Base-by-base conservation (phyloP, 2,113 vertebrate genomes). In the Myiozetetes cayanensis region DNA sequence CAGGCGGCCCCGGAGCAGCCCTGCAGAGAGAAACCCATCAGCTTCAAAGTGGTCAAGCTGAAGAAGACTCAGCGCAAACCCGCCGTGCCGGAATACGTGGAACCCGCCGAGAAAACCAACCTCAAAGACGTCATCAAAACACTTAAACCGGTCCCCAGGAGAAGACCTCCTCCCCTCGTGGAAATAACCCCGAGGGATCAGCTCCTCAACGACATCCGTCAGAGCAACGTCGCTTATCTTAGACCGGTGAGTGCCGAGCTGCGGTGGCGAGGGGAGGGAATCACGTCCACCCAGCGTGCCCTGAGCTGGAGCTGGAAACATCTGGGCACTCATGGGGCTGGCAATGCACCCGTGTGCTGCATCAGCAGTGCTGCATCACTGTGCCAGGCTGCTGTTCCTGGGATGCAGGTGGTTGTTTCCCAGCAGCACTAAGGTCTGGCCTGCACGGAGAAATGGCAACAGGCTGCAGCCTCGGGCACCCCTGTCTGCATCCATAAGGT, bases 221-320 rank as follows among this genome's bases (percentile, higher is more conserved):
- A 99, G 77, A 99, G 99, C 96, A 99, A 98, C 0, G 98, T 99
- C 2, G 99, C 99, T 28, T 99, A 99, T 56, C 99, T 99, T 15
- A 99, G 98, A 98, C 94, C 99, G 20, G 98, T 99, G 25, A 97
- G 98, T 79, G 89, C 71, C 28, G 7, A 10, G 44, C 0, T 1
- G 5, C 9, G 90, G 39, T 22, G 0, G 4, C 0, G 19, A 35
- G 33, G 63, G 58, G 52, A 81, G 66, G 61, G 79, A 41, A 4
- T 1, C 5, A 8, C 17, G 0, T 4, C 7, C 37, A 6, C 18
- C 71, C 20, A 5, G 46, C 1, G 1, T 1, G 22, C 30, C 33
- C 73, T 2, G 37, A 41, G 65, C 55, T 21, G 37, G 18, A 10
- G 1, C 4, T 27, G 21, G 52, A 24, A 35, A 33, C 2, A 2